A percentile compares a stretch with the other conserved stretches of the same genome.
phyloP scores from a whole-genome alignment of 2,797 vertebrate genomes.

The Cossypha heuglini region DNA sequence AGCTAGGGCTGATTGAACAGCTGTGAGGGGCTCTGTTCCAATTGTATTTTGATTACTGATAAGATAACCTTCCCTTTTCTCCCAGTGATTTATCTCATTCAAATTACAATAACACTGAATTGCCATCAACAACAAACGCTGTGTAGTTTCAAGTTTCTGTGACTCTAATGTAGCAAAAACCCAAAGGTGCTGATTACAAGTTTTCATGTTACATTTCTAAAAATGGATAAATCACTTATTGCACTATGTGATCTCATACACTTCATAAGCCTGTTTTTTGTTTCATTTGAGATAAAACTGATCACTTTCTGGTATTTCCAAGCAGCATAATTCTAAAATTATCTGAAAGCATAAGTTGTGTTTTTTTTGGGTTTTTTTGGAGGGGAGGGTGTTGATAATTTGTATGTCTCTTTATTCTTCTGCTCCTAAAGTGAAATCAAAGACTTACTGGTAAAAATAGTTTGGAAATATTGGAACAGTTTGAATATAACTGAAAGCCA shows the following conservation, averaged over 20 bases:
- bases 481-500: not conserved
- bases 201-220: slow-evolving; percentile 17
- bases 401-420: not conserved
- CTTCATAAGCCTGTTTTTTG: not conserved
- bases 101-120: slow-evolving; percentile 49
- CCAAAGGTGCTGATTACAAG: not conserved
- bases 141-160: slow-evolving; percentile 39
- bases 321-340: not conserved
- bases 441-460: not conserved
- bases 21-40: slow-evolving; percentile 52
- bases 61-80: slow-evolving; percentile 55
- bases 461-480: not conserved
- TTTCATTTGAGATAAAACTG: not conserved
- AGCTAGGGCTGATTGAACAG: slow-evolving; percentile 56
- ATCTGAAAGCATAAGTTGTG: not conserved
- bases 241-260: not conserved
- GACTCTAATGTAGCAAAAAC: not conserved
- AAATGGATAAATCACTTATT: not conserved
- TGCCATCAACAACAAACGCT: slow-evolving; percentile 51
- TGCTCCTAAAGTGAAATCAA: not conserved
- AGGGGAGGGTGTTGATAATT: not conserved
- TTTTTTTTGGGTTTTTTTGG: not conserved
- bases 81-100: slow-evolving; percentile 40
- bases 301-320: not conserved
- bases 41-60: slow-evolving; percentile 66